These are phyloP conservation scores for Belgica antarctica DNA, from an alignment of 2,888 invertebrate genomes.

Conservation along the genomic window DNA sequence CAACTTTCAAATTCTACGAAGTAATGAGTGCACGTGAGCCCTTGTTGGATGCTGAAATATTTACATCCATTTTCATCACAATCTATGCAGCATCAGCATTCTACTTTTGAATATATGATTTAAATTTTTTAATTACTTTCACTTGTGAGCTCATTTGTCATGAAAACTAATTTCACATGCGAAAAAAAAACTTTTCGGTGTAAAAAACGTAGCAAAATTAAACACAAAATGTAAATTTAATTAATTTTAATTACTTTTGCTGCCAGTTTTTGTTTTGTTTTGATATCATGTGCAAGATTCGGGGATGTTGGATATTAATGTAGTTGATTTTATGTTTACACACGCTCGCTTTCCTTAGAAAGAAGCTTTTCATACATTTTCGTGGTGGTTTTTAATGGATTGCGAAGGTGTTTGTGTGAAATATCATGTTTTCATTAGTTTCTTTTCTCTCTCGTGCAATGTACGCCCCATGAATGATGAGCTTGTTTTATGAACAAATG, in stretches of 20 bases:
- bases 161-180: slow-evolving; percentile 2
- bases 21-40: no score
- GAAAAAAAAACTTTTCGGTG: background rate
- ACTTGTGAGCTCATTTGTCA: background rate
- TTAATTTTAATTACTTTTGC: slow-evolving; percentile 22
- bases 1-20: background rate
- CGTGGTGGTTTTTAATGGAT: background rate
- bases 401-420: slow-evolving; percentile 2
- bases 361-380: background rate
- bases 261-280: no score
- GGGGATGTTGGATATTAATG: background rate
- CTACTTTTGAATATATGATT: background rate
- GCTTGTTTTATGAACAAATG: background rate
- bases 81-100: background rate
- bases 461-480: background rate
- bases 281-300: background rate
- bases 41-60: no score
- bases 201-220: background rate
- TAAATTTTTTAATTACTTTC: slow-evolving; percentile 24
- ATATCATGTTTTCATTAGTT: background rate
- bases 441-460: no score
- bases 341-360: background rate
- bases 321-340: slow-evolving; percentile 11
- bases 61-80: background rate
- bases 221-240: slow-evolving; percentile 23